phyloP scores from a whole-genome alignment of 2,113 vertebrate species.

The Grus americana region DNA sequence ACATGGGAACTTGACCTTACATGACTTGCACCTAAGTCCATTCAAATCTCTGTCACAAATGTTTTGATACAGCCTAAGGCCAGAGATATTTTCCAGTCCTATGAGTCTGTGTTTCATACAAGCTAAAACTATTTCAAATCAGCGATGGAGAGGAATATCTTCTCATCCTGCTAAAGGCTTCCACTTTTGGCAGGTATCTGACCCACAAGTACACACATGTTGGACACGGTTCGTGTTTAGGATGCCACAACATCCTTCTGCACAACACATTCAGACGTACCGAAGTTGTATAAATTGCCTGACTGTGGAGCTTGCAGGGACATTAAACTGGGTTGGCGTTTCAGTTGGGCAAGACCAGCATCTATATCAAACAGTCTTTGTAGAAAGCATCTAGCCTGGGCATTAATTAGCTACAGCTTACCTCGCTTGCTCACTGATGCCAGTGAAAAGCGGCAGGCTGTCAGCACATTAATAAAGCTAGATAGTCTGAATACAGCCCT shows the following conservation, averaged over 20 bases:
- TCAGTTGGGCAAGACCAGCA: background rate
- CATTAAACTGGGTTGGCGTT: background rate
- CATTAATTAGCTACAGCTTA: background rate
- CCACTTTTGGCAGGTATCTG: background rate
- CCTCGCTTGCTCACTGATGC: background rate
- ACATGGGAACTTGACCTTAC: slow-evolving; percentile 54
- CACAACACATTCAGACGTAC: background rate
- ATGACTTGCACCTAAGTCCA: slow-evolving; percentile 60
- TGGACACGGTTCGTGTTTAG: background rate
- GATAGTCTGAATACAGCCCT: background rate
- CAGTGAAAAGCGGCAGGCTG: background rate
- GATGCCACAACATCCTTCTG: background rate
- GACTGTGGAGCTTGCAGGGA: background rate
- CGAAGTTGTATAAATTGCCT: background rate
- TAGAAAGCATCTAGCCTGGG: background rate
- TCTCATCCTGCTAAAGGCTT: background rate
- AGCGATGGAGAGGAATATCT: background rate
- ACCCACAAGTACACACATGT: background rate
- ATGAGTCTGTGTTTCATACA: background rate
- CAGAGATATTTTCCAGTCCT: background rate
- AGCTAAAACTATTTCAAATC: background rate
- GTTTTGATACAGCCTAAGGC: slow-evolving; percentile 57
- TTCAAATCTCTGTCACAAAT: slow-evolving; percentile 62
- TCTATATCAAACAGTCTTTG: background rate
- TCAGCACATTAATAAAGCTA: background rate